These are phyloP conservation scores for Luscinia megarhynchos DNA, from an alignment of 2,797 vertebrate species.

Conservation along the genomic window DNA sequence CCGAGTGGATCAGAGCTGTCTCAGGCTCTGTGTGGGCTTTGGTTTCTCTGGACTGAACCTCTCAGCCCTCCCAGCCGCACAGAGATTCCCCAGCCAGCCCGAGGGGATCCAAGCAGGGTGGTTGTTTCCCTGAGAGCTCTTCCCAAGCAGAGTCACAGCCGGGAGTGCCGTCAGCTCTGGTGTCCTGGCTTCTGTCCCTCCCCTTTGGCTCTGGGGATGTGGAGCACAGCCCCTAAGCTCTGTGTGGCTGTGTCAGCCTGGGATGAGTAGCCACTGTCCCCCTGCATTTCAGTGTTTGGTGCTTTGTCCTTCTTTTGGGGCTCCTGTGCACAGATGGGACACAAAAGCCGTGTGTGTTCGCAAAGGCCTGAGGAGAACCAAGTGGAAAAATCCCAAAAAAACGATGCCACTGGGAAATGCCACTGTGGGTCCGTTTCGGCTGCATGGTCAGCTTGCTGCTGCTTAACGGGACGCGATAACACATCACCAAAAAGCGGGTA, in stretches of 20 bases:
- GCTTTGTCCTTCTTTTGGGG: not conserved
- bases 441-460: fast-evolving
- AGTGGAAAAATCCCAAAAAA: not conserved
- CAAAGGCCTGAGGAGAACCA: not conserved
- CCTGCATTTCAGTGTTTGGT: not conserved
- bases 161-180: not conserved
- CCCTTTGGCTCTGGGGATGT: not conserved
- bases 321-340: not conserved
- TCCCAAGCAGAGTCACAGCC: not conserved
- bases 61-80: not conserved
- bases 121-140: not conserved
- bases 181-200: not conserved
- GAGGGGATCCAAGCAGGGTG: not conserved
- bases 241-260: not conserved
- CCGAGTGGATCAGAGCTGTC: not conserved
- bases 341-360: fast-evolving
- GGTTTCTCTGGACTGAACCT: not conserved
- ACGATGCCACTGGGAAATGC: fast-evolving
- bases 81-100: fast-evolving
- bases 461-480: fast-evolving
- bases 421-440: fast-evolving
- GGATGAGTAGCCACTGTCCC: too few relatives aligned
- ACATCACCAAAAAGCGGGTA: fast-evolving
- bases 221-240: not conserved
- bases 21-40: not conserved